Evolutionary conservation across 2,113 vertebrate genomes (phyloP), one percentile per base, ranked within the genome.

Genomic region (Gadus chalcogrammus): DNA sequence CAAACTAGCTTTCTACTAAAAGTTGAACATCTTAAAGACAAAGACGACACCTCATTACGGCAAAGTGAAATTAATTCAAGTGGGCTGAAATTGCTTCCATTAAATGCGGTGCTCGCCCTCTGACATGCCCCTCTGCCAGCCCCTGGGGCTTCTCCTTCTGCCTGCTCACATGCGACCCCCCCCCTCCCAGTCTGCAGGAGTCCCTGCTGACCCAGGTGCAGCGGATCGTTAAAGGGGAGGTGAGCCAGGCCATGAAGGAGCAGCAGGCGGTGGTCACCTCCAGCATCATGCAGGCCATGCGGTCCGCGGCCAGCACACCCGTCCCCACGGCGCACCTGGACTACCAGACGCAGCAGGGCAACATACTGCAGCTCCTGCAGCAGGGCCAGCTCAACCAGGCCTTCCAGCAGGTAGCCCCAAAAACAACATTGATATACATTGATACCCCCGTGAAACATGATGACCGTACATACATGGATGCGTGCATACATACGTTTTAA

Each of bases 251-350:
- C 0, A 96, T 99, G 93, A 99, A 97, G 89, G 97, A 98, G 83
- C 97, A 99, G 87, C 97, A 99, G 79, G 96, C 93, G 0, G 94
- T 91, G 0, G 97, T 99, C 79, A 97, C 96, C 65, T 96, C 95
- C 0, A 98, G 96, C 90, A 99, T 99, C n/a, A 96, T 98, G 91
- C 97, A 99, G 90, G 97, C 97, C 0, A 98, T 99, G 97, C 93
- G 97, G 75, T 99, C 97, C 0, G 96, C 97, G 0, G 95, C 97
- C 0, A 92, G 96, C 70, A 99, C 97, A 0, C 97, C 97, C 1
- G 93, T 98, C 70, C 97, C 97, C 3, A 91, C 95, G 0, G 74
- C 95, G 3, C 97, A 97, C 87, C 86, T 97, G 1, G 97, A 99
- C 91, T 97, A 94, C 91, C 97, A 98, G 83, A 92, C 95, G 2